These are phyloP conservation scores for Globia sparganii DNA, from an alignment of 2,888 invertebrate genomes.

Conservation along the genomic window DNA sequence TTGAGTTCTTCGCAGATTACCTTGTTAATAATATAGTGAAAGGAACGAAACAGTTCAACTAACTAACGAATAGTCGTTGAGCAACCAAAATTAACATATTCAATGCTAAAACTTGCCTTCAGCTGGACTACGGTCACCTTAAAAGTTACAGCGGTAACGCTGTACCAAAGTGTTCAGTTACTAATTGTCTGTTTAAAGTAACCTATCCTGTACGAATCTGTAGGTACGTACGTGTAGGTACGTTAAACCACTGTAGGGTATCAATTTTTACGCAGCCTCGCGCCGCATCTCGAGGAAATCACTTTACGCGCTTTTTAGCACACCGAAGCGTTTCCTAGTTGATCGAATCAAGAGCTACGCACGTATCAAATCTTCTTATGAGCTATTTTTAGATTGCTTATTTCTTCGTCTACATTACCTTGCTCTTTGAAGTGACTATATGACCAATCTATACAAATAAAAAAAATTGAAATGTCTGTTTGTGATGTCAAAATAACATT, in stretches of 20 bases:
- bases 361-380: constrained; percentile 37
- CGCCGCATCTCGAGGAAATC: constrained; percentile 22
- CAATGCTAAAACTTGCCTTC: neutral
- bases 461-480: neutral
- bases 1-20: neutral
- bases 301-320: constrained; percentile 40
- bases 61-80: neutral
- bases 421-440: neutral
- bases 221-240: neutral
- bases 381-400: constrained; percentile 7
- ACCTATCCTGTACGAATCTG: neutral
- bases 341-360: constrained; percentile 33
- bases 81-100: neutral
- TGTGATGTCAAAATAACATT: neutral
- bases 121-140: too few relatives aligned
- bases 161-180: neutral
- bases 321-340: constrained; percentile 32
- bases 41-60: neutral
- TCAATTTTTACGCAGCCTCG: constrained; percentile 38
- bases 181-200: neutral
- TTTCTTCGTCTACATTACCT: neutral
- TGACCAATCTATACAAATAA: neutral
- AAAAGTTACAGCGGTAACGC: neutral
- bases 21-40: neutral
- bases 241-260: neutral